Base-by-base conservation (phyloP, 2,797 vertebrate species). In the Centropyge bicolor region DNA sequence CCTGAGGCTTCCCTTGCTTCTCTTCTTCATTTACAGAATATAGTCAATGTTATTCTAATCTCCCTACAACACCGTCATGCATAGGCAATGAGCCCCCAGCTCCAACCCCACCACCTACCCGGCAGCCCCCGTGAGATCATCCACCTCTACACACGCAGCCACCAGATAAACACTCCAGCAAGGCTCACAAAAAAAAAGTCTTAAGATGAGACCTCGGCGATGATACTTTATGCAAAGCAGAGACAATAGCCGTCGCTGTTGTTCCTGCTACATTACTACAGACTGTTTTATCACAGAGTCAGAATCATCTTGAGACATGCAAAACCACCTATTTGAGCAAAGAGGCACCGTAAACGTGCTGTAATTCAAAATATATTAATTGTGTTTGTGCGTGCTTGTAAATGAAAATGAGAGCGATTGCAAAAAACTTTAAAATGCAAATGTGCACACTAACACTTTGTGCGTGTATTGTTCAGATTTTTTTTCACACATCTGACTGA, bases 11-110 rank as follows among this genome's bases (percentile, higher is more conserved):
- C 95, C 95, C 95, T 96, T 97, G 96, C 96, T 97, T 97, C 97
- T 97, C 96, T 96, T 95, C 97, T 98, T 98, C 97, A 97, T 99
- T 99, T 99, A 99, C 98, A 98, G 97, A 98, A 98, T 97, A 97
- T 97, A 97, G 97, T 97, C 96, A 96, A 95, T 98, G 97, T 99
- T 98, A 97, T 98, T 99, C 97, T 99, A 99, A 99, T 99, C 97
- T 98, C 95, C 96, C 96, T 94, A 98, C 97, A 98, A 97, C 95
- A 95, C 96, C 93, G 93, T 95, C 96, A 97, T 98, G 97, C 98
- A 98, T 98, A 98, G 96, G 94, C 97, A 98, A 98, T 97, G 96
- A 98, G 96, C 91, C 94, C 94, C 81, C 81, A 81, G 74, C 83
- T 84, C 85, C 87, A 82, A 81, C 91, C 91, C 82, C 80, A 78